These are phyloP conservation scores for Spilosoma lubricipeda DNA, from an alignment of 2,888 invertebrate species.

Conservation along the genomic window DNA sequence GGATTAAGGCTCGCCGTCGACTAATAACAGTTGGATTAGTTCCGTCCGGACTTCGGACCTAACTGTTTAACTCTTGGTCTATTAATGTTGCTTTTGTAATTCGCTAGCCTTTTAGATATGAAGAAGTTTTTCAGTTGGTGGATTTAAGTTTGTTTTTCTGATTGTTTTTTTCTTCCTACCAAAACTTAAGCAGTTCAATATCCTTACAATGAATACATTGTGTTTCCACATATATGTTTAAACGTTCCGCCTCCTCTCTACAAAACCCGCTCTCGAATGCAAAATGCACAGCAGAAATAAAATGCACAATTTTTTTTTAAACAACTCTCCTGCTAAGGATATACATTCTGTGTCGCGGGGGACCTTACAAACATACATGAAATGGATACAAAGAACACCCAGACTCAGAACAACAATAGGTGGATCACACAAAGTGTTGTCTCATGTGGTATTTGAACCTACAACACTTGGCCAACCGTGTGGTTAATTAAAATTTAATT, in stretches of 20 bases:
- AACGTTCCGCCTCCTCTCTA: neutral
- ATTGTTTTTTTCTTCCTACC: neutral
- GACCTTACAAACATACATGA: too few species aligned
- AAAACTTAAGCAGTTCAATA: neutral
- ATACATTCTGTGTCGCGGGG: too few species aligned
- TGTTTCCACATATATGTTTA: neutral
- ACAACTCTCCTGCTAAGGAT: too few species aligned
- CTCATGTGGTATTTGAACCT: too few species aligned
- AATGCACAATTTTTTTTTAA: too few species aligned
- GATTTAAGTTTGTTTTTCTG: neutral
- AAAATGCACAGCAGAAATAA: too few species aligned
- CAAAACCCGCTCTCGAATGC: neutral
- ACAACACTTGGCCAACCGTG: too few species aligned
- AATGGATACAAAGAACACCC: too few species aligned
- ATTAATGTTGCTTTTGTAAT: conserved; percentile 42
- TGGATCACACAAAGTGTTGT: too few species aligned
- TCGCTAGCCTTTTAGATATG: conserved; percentile 39
- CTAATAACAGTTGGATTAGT: conserved; percentile 40
- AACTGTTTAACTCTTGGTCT: conserved; percentile 40
- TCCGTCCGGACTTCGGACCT: conserved; percentile 24
- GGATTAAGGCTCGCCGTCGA: conserved; percentile 36
- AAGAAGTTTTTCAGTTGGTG: conserved; percentile 13
- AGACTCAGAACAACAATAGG: too few species aligned
- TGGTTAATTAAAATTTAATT: too few species aligned
- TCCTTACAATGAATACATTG: neutral